Evolutionary conservation across 1,140 invertebrate species (phyloP), one percentile per base, ranked within the genome.

Genomic region (Dinothrombium tinctorium): DNA sequence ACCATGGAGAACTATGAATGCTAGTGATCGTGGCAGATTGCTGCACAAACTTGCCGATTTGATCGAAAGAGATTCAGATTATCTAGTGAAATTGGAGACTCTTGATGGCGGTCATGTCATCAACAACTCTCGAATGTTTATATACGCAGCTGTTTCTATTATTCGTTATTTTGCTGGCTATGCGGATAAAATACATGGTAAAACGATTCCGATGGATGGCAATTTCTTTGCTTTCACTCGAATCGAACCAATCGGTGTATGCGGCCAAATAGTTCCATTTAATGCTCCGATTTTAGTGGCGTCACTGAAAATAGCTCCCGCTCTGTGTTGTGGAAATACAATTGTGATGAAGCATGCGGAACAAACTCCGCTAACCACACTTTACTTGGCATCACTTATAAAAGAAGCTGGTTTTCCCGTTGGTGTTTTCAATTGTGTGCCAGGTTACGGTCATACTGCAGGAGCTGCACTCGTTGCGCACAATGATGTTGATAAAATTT

Each of bases 1-100:
- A n/a, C 66, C 69, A 57, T 95, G 86, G 86, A 65, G 86, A 50
- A 73, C 66, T 0, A 82, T 86, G 74, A 79, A 94, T 61, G 83
- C 86, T 5, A 82, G 81, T 0, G 54, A 74, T 14, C 66, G 89
- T 35, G 89, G 86, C 3, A 45, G 58, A 22, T 61, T 94, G 0
- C 55, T 95, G 12, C 14, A 38, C 26, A 24, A 26, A 3, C 17
- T 38, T 15, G 37, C 37, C 8, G 24, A 38, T 38, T 19, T 38
- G n/a, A 38, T 38, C 5, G 22, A 11, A 4, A 5, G 24, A 15
- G 22, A 38, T 38, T 21, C n/a, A 15, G 37, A 38, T 38, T 38
- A 38, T 14, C 21, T 38, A 1, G 22, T 12, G 3, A 3, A 24
- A 21, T 43, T 53, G 19, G 84, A 92, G 60, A 72, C 73, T 2